A percentile compares a stretch with the other conserved stretches of the same genome.
phyloP scores from a whole-genome alignment of 2,797 vertebrate genomes.

The Gila robusta region DNA sequence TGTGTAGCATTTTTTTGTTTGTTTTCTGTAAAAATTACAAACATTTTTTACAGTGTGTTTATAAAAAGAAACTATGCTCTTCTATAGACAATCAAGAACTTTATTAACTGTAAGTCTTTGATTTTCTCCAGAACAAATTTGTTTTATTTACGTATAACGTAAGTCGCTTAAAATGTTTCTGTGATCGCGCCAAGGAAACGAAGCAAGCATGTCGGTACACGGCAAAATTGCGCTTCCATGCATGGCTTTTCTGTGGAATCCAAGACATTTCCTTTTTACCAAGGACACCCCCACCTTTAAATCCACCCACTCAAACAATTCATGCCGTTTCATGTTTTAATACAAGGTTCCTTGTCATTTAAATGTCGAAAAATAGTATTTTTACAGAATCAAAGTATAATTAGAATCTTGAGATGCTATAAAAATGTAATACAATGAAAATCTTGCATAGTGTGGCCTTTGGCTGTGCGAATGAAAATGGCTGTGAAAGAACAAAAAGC shows the following conservation, averaged over 20 bases:
- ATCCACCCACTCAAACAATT: background rate
- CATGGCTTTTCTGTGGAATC: constrained; percentile 40
- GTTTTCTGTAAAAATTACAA: background rate
- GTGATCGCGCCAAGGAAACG: constrained; percentile 59
- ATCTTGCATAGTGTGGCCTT: background rate
- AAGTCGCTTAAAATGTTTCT: background rate
- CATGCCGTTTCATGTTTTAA: background rate
- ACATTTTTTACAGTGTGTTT: background rate
- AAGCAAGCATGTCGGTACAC: constrained; percentile 63
- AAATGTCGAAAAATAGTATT: background rate
- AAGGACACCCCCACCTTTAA: constrained; percentile 28
- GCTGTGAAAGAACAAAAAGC: background rate
- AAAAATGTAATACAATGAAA: background rate
- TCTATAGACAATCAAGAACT: background rate
- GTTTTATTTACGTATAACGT: background rate
- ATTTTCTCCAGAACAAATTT: background rate
- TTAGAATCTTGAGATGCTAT: background rate
- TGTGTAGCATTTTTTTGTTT: too few relatives aligned
- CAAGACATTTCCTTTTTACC: constrained; percentile 50
- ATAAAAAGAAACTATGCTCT: background rate
- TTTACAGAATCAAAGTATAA: background rate
- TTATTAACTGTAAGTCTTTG: background rate
- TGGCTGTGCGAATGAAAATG: background rate
- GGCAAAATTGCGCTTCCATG: constrained; percentile 56
- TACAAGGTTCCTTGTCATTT: background rate